Evolutionary conservation across 2,888 invertebrate genomes (phyloP), one percentile per base, ranked within the genome.

Genomic region (Teinopalpus imperialis): DNA sequence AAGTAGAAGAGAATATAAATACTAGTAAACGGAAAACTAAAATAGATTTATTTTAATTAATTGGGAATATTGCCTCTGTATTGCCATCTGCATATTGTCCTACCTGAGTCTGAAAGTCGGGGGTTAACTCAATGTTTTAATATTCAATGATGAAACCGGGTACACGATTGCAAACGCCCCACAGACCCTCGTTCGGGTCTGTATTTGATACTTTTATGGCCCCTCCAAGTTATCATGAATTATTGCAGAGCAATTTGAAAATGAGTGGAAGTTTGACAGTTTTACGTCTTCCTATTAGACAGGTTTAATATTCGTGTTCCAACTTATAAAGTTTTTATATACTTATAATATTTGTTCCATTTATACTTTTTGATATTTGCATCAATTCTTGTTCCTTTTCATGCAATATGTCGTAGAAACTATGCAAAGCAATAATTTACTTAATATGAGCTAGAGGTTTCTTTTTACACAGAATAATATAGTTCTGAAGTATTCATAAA

Each of bases 171-270:
- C 45, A 57, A 52, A 49, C 49, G 54, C 53, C 53, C 56, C 54
- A 52, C 54, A 57, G 57, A 59, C 63, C 57, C 53, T 63, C 63
- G 53, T 48, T 56, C 54, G 57, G 58, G 62, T 61, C 76, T 81
- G 81, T 77, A 74, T 78, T 78, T 81, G 81, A 85, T 83, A 82
- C 82, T 85, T 85, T 86, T 83, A 82, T 80, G 69, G 78, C 74
- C 71, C 59, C 72, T 69, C 68, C 69, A 76, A 70, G 79, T 78
- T 78, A 81, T 72, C 69, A 69, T 78, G 85, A 85, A 76, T 82
- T 82, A 85, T 79, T 71, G 79, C 74, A 55, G 66, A 66, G 67
- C 69, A 69, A 81, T 79, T 81, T 80, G 71, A 81, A 85, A 81
- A 74, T 81, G 74, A 81, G 81, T 75, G 73, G 74, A 65, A 70